Evolutionary conservation across 2,113 vertebrate genomes (phyloP).

Genomic region (Kryptolebias marmoratus): DNA sequence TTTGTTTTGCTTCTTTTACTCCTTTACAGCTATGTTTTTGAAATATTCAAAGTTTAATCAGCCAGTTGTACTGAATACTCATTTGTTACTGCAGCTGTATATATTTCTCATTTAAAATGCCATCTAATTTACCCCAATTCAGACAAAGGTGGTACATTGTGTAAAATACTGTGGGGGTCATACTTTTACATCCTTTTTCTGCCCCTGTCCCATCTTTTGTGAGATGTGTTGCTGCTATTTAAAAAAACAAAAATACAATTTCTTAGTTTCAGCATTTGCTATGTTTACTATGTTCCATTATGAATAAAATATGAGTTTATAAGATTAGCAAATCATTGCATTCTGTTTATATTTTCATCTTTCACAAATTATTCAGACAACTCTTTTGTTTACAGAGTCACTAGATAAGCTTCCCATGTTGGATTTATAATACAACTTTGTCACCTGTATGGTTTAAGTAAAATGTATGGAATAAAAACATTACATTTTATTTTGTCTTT

Average conservation of each 20-base stretch:
- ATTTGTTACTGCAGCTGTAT: constrained; percentile 11
- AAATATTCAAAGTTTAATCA: constrained; percentile 27
- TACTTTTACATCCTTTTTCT: too few relatives aligned
- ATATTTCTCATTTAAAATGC: constrained; percentile 1
- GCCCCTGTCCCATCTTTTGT: too few relatives aligned
- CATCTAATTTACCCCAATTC: neutral
- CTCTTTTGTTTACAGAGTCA: constrained; percentile 16
- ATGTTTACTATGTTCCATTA: too few relatives aligned
- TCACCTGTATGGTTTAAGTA: neutral
- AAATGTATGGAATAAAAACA: neutral
- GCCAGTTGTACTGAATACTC: neutral
- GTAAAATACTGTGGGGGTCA: too few relatives aligned
- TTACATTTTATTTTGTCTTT: neutral
- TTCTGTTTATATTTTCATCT: too few relatives aligned
- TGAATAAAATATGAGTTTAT: too few relatives aligned
- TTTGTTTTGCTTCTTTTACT: constrained; percentile 19
- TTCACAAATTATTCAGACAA: too few relatives aligned
- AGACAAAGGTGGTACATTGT: too few relatives aligned
- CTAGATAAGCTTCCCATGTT: neutral
- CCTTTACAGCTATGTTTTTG: constrained; percentile 20
- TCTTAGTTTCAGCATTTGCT: too few relatives aligned
- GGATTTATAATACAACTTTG: neutral
- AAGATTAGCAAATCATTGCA: too few relatives aligned
- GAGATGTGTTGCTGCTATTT: too few relatives aligned
- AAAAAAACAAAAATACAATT: too few relatives aligned